Conservation (phyloP, 2,113 vertebrate genomes). For the Dissostichus mawsoni region DNA sequence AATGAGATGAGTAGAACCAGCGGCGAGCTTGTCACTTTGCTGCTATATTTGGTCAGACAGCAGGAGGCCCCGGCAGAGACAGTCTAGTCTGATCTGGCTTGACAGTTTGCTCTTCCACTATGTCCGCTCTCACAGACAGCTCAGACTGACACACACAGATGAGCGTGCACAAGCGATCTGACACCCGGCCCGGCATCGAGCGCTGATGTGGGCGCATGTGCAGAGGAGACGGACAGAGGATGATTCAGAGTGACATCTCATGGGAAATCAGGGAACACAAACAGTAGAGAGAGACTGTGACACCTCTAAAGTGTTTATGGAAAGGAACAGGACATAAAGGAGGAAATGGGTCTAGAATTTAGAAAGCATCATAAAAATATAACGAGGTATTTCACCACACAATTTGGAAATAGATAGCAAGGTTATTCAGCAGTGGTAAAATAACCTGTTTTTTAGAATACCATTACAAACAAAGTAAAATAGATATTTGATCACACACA, state of each 20-base stretch:
- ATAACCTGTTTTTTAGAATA: constrained; percentile 2
- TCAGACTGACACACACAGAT: constrained; percentile 46
- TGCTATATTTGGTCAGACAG: constrained; percentile 72
- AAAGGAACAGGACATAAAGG: neutral
- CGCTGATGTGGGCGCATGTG: constrained; percentile 21
- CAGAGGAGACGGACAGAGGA: constrained; percentile 11
- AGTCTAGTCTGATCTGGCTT: constrained; percentile 59
- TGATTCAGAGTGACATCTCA: constrained; percentile 58
- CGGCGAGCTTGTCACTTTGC: constrained; percentile 59
- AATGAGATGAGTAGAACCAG: constrained; percentile 54
- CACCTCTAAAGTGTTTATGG: constrained; percentile 42
- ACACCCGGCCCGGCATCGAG: constrained; percentile 37
- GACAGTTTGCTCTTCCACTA: constrained; percentile 64
- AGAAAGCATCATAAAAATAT: constrained; percentile 57
- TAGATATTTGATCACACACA: constrained; percentile 2
- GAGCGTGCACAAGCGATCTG: constrained; percentile 54
- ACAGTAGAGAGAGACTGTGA: constrained; percentile 41
- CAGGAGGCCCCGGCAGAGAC: constrained; percentile 59
- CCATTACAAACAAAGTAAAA: neutral
- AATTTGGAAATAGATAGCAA: constrained; percentile 29
- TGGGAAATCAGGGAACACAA: constrained; percentile 63
- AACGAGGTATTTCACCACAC: constrained; percentile 10
- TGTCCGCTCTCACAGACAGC: constrained; percentile 44
- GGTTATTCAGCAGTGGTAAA: neutral
- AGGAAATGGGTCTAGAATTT: constrained; percentile 36